Percentiles rank a stretch among this genome's conserved stretches.
Evolutionary conservation across 2,888 invertebrate genomes (phyloP).

Genomic region (Tenthredo scrophulariae): DNA sequence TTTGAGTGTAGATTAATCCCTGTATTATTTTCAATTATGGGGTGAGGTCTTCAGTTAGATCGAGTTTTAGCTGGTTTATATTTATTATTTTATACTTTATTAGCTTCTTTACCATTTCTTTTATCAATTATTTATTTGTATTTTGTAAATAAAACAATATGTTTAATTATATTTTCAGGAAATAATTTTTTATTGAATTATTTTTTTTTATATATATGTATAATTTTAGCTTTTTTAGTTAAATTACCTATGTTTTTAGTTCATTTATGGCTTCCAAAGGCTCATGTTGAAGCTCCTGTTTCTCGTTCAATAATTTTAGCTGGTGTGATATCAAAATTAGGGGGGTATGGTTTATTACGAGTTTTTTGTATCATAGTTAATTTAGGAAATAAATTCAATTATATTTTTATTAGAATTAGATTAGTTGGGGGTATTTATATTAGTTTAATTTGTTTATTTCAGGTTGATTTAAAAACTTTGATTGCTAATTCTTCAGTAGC

Average conservation of each 20-base stretch:
- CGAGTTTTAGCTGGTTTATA: conserved; percentile 84
- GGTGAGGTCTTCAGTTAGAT: conserved; percentile 85
- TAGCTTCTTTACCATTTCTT: conserved; percentile 84
- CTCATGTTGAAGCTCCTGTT: conserved; percentile 88
- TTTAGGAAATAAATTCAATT: conserved; percentile 79
- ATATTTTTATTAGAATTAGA: conserved; percentile 80
- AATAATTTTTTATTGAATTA: conserved; percentile 74
- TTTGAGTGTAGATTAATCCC: conserved; percentile 86
- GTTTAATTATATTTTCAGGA: conserved; percentile 54
- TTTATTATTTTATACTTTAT: conserved; percentile 86
- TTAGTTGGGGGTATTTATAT: conserved; percentile 82
- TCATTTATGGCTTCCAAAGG: conserved; percentile 87
- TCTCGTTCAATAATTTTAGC: conserved; percentile 88
- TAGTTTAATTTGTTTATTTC: conserved; percentile 84
- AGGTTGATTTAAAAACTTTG: conserved; percentile 86
- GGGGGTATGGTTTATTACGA: conserved; percentile 85
- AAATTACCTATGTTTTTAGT: conserved; percentile 86
- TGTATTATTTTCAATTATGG: conserved; percentile 84
- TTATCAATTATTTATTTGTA: conserved; percentile 81
- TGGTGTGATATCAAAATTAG: conserved; percentile 86
- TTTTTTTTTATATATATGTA: conserved; percentile 79
- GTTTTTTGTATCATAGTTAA: conserved; percentile 79
- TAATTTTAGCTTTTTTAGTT: conserved; percentile 84
- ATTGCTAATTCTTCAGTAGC: conserved; percentile 88
- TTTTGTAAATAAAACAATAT: conserved; percentile 60